phyloP scores from a whole-genome alignment of 2,113 vertebrate genomes.

The Pagrus major region DNA sequence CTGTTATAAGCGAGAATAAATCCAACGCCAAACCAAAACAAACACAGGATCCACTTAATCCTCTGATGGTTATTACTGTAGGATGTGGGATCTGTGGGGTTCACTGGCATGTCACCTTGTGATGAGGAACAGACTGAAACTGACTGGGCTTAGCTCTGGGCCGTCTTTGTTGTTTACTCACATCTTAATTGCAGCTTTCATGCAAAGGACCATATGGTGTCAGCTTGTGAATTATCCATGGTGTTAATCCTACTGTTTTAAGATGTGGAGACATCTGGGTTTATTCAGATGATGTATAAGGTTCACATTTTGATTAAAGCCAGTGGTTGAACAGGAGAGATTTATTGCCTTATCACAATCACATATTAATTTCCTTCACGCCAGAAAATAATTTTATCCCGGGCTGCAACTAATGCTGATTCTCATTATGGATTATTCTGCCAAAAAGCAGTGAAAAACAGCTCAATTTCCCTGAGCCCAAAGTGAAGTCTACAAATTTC shows the following conservation, averaged over 20 bases:
- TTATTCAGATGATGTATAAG: not conserved
- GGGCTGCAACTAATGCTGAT: too few relatives aligned
- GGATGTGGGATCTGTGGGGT: slow-evolving; percentile 6
- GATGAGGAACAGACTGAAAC: slow-evolving; percentile 13
- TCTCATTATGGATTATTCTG: too few relatives aligned
- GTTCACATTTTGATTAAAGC: not conserved
- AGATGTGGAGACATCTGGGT: not conserved
- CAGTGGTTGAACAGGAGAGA: not conserved
- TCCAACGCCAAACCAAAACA: slow-evolving; percentile 22
- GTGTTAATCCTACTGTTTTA: not conserved
- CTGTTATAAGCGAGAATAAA: not conserved
- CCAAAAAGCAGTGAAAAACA: too few relatives aligned
- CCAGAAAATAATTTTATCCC: too few relatives aligned
- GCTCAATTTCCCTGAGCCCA: too few relatives aligned
- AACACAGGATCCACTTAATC: slow-evolving; percentile 36
- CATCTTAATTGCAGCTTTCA: slow-evolving; percentile 18
- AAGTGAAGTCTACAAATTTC: too few relatives aligned
- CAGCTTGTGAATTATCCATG: slow-evolving; percentile 1
- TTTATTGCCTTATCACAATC: not conserved
- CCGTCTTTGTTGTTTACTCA: slow-evolving; percentile 34
- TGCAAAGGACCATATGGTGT: not conserved
- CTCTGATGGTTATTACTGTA: slow-evolving; percentile 26
- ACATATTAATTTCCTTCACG: not conserved
- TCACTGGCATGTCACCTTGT: slow-evolving; percentile 2
- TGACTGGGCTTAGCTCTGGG: slow-evolving; percentile 30